Conservation (phyloP, 2,797 vertebrate genomes). For the Chloroceryle inda region DNA sequence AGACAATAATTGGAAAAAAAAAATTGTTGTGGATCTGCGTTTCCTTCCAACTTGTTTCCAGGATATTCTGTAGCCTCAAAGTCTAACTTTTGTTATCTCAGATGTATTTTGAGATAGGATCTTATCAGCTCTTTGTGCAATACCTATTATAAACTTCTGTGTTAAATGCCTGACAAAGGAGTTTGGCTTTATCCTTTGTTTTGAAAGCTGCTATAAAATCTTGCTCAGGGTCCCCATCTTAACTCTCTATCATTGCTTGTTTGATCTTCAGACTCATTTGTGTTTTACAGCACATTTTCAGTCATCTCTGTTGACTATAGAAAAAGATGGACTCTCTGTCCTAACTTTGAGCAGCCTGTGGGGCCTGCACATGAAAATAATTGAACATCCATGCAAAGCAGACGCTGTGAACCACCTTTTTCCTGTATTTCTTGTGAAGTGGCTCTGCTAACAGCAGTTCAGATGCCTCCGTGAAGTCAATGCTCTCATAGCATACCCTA, state of each 20-base stretch:
- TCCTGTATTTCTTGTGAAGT: background rate
- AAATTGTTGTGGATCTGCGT: background rate
- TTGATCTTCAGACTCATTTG: background rate
- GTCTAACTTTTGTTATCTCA: background rate
- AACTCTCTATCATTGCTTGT: background rate
- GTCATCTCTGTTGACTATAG: background rate
- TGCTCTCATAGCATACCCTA: background rate
- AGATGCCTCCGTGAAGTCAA: accelerated
- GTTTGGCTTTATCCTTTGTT: background rate
- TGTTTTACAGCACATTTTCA: background rate
- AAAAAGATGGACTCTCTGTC: background rate
- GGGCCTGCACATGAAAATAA: background rate
- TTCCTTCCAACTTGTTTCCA: background rate
- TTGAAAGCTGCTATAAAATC: background rate
- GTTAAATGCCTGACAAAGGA: background rate
- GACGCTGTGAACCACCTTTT: background rate
- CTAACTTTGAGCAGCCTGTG: background rate
- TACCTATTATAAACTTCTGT: background rate
- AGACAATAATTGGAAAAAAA: background rate
- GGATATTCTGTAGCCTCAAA: background rate
- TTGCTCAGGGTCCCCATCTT: background rate
- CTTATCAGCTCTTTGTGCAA: background rate
- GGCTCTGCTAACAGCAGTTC: background rate
- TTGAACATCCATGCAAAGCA: background rate
- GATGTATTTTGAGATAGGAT: background rate